Evolutionary conservation across 2,797 vertebrate genomes (phyloP).

Genomic region (Poecilia velifera): DNA sequence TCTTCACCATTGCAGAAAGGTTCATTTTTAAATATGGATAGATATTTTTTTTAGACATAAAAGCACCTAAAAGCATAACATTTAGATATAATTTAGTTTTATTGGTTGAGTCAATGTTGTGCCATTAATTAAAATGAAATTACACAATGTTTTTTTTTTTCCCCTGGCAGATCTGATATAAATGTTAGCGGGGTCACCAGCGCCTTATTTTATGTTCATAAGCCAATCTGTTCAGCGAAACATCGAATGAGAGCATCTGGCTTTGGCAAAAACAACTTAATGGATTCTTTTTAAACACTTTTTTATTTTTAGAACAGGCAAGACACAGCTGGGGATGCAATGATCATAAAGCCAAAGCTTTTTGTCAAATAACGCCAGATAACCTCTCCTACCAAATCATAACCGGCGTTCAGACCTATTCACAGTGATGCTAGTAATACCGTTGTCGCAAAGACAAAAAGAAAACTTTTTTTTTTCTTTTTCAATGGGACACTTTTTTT

Average conservation of each 20-base stretch:
- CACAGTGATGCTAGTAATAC: neutral
- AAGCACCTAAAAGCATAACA: constrained; percentile 12
- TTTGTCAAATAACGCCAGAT: neutral
- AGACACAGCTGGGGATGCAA: constrained; percentile 4
- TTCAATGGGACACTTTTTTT: neutral
- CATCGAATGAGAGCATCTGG: constrained; percentile 9
- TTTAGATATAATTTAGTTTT: constrained; percentile 13
- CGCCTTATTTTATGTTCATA: neutral
- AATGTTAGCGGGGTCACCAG: constrained; percentile 1
- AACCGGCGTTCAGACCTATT: neutral
- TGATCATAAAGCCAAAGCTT: neutral
- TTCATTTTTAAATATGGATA: constrained; percentile 30
- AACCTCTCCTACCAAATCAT: neutral
- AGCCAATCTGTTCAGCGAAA: neutral
- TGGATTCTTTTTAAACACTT: neutral
- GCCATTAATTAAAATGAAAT: constrained; percentile 17
- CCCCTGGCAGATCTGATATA: neutral
- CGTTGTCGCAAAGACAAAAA: neutral
- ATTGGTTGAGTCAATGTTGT: constrained; percentile 18
- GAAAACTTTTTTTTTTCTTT: neutral
- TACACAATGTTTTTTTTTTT: constrained; percentile 2
- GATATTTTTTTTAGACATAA: constrained; percentile 27
- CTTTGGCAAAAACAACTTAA: constrained; percentile 3
- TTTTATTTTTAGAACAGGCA: neutral
- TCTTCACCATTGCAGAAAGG: constrained; percentile 28